Base-by-base conservation (phyloP, 2,113 vertebrate species). In the Martes martes region DNA sequence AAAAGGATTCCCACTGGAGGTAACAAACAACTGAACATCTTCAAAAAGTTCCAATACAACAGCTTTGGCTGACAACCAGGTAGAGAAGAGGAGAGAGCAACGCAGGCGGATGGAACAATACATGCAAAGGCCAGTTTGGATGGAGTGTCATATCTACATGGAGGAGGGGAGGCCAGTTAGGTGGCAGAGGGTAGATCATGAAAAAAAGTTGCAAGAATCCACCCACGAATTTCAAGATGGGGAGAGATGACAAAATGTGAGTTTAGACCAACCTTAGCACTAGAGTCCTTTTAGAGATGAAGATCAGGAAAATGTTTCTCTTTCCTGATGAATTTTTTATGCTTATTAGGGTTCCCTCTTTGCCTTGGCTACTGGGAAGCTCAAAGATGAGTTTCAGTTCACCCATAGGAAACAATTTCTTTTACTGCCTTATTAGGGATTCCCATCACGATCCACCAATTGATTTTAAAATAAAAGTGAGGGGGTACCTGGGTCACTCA, bases 401-500 rank as follows among this genome's bases (percentile, higher is more conserved):
- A 67, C 82, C 0, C 14, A 94, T 7, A 80, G 26, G n/a, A 95
- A 93, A 28, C 31, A 92, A 55, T 83, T 78, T n/a, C 67, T 89
- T 39, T 65, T 52, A 86, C 4, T 82, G 28, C 47, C 95, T 95
- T 90, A 83, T 91, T 95, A 52, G 2, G 69, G 36, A 52, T 83
- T 50, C 1, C 55, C 36, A 94, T 26, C 16, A 85, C 42, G 16
- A 57, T n/a, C 45, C 4, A 91, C 6, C 50, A 82, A n/a, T 33
- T 52, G 26, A 89, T 86, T 95, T 95, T 36, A 89, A 92, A 94
- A 82, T 61, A 73, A 96, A 93, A 87, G 52, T 6, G 73, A 95
- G 31, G 57, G 33, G 16, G 16, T 16, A 28, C 16, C 67, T 10
- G 67, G 33, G 33, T 69, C 16, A 14, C 8, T 69, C 16, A 36